These are phyloP conservation scores for Rhinogobius similis DNA, from an alignment of 2,113 vertebrate species.

Conservation along the genomic window DNA sequence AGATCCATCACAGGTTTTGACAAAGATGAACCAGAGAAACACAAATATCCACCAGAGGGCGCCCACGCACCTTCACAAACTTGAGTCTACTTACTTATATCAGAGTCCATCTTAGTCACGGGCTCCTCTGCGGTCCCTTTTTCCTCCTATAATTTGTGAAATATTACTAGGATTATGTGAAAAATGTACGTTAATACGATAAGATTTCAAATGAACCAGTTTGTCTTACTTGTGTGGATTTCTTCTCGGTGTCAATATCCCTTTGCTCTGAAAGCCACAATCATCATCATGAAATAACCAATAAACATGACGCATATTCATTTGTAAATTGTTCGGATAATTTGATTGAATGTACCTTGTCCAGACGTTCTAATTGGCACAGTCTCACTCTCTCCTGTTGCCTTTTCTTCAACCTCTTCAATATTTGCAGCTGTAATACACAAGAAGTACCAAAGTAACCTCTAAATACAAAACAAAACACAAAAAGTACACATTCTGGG, in stretches of 20 bases:
- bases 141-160: slow-evolving; percentile 22
- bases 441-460: too few species aligned
- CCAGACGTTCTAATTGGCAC: not conserved
- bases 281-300: not conserved
- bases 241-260: slow-evolving; percentile 16
- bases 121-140: slow-evolving; percentile 19
- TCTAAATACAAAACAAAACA: too few species aligned
- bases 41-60: not conserved
- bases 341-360: not conserved
- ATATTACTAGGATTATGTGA: not conserved
- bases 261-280: slow-evolving; percentile 43
- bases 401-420: slow-evolving; percentile 20
- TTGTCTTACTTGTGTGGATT: slow-evolving; percentile 26
- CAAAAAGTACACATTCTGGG: too few species aligned
- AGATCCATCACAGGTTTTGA: too few species aligned
- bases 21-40: not conserved
- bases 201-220: not conserved
- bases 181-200: too few species aligned
- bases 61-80: not conserved
- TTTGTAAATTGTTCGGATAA: not conserved
- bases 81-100: slow-evolving; percentile 27
- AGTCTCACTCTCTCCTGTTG: not conserved
- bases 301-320: not conserved
- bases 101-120: slow-evolving; percentile 16
- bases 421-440: slow-evolving; percentile 23